Evolutionary conservation across 2,888 invertebrate genomes (phyloP).

Genomic region (Eudemis profundana): DNA sequence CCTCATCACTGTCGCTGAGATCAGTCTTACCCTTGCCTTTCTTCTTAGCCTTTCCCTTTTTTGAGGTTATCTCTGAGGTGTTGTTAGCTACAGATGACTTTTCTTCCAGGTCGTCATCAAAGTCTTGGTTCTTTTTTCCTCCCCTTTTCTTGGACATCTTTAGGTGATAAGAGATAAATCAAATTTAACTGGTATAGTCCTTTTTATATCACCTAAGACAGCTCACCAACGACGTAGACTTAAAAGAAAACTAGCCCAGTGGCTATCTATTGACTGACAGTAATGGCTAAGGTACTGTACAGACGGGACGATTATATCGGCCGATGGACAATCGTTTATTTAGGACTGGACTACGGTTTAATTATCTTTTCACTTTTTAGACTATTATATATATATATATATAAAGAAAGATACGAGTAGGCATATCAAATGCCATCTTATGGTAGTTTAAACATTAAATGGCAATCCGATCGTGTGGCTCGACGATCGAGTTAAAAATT

Average conservation of each 20-base stretch:
- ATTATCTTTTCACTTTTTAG: no score
- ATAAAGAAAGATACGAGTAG: no score
- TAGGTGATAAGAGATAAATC: slow-evolving; percentile 38
- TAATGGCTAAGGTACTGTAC: no score
- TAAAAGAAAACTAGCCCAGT: background rate
- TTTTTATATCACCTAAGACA: slow-evolving; percentile 14
- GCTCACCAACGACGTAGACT: slow-evolving; percentile 36
- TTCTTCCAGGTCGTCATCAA: slow-evolving; percentile 83
- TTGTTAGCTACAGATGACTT: slow-evolving; percentile 65
- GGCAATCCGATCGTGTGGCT: no score
- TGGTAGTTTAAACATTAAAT: no score
- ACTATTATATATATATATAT: no score
- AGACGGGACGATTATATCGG: no score
- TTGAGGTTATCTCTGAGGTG: slow-evolving; percentile 79
- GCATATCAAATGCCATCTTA: no score
- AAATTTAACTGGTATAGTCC: background rate
- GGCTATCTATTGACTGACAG: background rate
- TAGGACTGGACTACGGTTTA: no score
- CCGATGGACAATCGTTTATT: no score
- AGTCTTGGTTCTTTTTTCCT: slow-evolving; percentile 84
- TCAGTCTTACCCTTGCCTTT: slow-evolving; percentile 80
- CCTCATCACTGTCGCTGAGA: slow-evolving; percentile 74
- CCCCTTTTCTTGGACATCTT: slow-evolving; percentile 86
- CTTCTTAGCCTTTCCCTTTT: slow-evolving; percentile 81
- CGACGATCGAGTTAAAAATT: no score